Evolutionary conservation across 2,888 invertebrate genomes (phyloP), one percentile per base, ranked within the genome.

Genomic region (Zygothrica quintamaculata): DNA sequence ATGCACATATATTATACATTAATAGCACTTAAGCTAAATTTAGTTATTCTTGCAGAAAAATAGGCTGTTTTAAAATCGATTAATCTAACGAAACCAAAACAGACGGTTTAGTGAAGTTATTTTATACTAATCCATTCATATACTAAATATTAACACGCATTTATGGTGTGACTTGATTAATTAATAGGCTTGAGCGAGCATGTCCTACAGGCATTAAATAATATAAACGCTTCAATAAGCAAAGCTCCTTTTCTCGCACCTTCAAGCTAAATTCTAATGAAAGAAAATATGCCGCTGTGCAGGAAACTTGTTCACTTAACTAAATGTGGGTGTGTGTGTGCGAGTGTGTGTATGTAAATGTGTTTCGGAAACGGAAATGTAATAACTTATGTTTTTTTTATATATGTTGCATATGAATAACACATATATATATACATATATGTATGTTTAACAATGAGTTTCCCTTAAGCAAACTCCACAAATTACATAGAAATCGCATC

Each of bases 201-300:
- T 55, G 50, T 71, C 65, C 71, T 37, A 39, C 46, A 13, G 65
- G 51, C 37, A 53, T 53, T 22, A 46, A 53, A 44, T 50, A 16
- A 52, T 16, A 42, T 31, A 9, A 29, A 11, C 31, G 51, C 64
- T 68, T 74, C 46, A 65, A 68, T 73, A 68, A 73, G 65, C 68
- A 43, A 60, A 64, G 36, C 57, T 36, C 60, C 48, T 48, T 59
- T 39, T 40, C 51, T 37, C 65, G 33, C 55, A 37, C 52, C 62
- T 43, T 48, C 48, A 66, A 8, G 43, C 46, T 55, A 37, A 39
- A 55, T 40, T 57, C 51, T 46, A 53, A 48, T 29, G 3, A 39
- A 36, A n/a, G 7, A 25, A 13, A 3, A 8, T 6, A 9, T 12
- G n/a, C 15, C 22, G 18, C 2, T 7, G 26, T 26, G 26, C 18